Conservation (phyloP, 2,888 invertebrate genomes). For the Hemaris fuciformis region DNA sequence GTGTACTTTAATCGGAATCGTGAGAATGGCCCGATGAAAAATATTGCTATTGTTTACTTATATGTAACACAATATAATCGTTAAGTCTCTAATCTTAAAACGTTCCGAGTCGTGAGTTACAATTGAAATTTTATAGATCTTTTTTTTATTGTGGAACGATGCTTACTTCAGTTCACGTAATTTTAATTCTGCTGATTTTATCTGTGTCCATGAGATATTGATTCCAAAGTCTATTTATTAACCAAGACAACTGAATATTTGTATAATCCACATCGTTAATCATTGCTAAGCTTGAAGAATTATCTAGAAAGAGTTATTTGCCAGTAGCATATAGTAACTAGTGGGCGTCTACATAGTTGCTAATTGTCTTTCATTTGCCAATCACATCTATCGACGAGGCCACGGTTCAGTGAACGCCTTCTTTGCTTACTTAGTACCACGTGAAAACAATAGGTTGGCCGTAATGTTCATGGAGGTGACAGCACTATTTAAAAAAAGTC, state of each 20-base stretch:
- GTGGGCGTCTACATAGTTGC: background rate
- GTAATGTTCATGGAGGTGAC: background rate
- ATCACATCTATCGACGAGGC: background rate
- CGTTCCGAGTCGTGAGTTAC: background rate
- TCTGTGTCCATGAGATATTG: background rate
- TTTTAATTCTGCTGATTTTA: background rate
- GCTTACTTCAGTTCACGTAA: background rate
- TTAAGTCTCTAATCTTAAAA: background rate
- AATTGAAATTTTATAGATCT: background rate
- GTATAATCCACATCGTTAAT: background rate
- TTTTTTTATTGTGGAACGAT: background rate
- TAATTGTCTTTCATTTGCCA: background rate
- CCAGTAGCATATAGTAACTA: background rate
- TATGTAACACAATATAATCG: conserved; percentile 13
- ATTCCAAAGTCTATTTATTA: background rate
- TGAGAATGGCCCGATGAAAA: conserved; percentile 34
- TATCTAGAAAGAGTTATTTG: background rate
- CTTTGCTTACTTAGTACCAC: background rate
- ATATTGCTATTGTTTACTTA: conserved; percentile 22
- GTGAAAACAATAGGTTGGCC: background rate
- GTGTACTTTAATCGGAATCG: conserved; percentile 35
- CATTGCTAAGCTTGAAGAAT: background rate
- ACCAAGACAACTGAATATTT: background rate
- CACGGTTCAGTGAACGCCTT: background rate
- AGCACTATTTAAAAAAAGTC: too few species aligned